Conservation (phyloP, 2,797 vertebrate species). For the Premnoplex brunnescens region DNA sequence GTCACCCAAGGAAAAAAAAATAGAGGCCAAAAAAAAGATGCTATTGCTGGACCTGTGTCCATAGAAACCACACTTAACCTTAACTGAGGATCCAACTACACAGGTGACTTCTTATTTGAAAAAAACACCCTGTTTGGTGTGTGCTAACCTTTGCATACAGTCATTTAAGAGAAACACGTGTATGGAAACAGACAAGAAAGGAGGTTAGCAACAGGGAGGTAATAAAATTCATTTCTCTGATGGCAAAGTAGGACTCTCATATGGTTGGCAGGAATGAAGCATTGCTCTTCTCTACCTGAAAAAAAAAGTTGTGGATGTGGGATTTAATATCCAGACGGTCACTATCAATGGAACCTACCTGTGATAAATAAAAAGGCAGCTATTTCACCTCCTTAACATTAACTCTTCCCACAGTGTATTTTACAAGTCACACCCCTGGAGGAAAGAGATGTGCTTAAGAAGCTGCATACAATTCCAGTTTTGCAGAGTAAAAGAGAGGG, state of each 20-base stretch:
- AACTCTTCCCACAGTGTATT: not conserved
- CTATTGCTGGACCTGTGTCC: not conserved
- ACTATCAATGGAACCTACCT: constrained; percentile 6
- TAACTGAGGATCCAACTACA: not conserved
- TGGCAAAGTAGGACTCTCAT: constrained; percentile 4
- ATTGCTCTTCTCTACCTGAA: constrained; percentile 1
- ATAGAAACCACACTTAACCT: constrained; percentile 29
- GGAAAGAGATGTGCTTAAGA: not conserved
- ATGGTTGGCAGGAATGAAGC: constrained; percentile 30
- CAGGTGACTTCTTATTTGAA: not conserved
- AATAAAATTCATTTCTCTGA: constrained; percentile 57
- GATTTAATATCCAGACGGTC: not conserved
- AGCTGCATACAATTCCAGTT: not conserved
- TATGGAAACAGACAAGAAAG: constrained; percentile 6
- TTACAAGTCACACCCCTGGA: not conserved
- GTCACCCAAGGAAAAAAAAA: not conserved
- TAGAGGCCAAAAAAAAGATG: not conserved
- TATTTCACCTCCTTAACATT: constrained; percentile 13
- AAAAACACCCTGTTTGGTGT: not conserved
- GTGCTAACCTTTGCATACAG: not conserved
- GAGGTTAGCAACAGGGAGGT: constrained; percentile 36
- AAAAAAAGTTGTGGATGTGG: not conserved
- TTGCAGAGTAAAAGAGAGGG: not conserved
- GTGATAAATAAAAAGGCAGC: not conserved
- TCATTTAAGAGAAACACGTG: not conserved